Conservation (phyloP, 2,113 vertebrate genomes). For the Fregata magnificens region DNA sequence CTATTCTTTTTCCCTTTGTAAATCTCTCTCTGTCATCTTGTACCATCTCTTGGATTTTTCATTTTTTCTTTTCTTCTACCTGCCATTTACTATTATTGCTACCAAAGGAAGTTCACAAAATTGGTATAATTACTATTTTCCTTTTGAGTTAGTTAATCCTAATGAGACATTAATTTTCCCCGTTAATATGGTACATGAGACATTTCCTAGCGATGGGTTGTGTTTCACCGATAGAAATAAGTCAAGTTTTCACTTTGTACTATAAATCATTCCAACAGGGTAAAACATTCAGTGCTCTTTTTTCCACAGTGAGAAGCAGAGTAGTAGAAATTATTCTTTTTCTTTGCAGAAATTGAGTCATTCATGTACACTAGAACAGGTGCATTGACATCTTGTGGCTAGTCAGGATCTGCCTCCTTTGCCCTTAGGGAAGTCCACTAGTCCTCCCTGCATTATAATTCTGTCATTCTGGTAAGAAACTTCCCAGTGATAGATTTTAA, state of each 20-base stretch:
- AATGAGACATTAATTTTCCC: not conserved
- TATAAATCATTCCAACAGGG: not conserved
- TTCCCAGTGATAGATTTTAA: not conserved
- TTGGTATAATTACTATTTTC: not conserved
- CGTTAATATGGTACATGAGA: not conserved
- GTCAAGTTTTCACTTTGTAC: not conserved
- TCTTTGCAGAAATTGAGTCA: not conserved
- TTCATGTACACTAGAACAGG: not conserved
- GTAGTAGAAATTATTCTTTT: not conserved
- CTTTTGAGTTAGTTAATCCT: not conserved
- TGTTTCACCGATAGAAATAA: not conserved
- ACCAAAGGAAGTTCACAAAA: not conserved
- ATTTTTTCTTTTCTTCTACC: not conserved
- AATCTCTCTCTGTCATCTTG: not conserved
- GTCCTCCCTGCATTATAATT: not conserved
- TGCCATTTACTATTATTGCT: not conserved
- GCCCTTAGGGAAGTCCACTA: not conserved
- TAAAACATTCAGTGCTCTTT: not conserved
- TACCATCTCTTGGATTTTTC: not conserved
- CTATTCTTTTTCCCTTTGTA: not conserved
- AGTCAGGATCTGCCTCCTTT: not conserved
- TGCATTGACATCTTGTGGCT: not conserved
- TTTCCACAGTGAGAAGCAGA: not conserved
- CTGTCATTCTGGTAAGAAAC: not conserved
- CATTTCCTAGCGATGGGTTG: not conserved